Evolutionary conservation across 2,888 invertebrate species (phyloP).

Genomic region (Dorcus parallelipipedus): DNA sequence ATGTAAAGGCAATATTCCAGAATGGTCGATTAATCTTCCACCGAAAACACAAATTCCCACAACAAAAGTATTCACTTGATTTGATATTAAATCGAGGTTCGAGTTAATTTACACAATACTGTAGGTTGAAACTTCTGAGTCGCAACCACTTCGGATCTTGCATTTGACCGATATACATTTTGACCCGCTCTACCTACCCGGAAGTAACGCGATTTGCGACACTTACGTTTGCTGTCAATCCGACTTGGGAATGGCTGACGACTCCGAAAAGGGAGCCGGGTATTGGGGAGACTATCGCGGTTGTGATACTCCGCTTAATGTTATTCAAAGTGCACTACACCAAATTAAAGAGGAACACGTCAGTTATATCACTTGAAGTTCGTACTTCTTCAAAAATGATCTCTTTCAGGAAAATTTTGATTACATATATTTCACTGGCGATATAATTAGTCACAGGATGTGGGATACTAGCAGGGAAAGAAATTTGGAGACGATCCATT

Average conservation of each 20-base stretch:
- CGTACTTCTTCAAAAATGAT: not conserved
- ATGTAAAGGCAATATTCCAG: constrained; percentile 25
- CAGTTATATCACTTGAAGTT: not conserved
- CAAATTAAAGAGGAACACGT: constrained; percentile 25
- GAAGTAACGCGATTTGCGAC: constrained; percentile 66
- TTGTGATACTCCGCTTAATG: constrained; percentile 72
- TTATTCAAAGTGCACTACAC: constrained; percentile 57
- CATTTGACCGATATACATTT: constrained; percentile 78
- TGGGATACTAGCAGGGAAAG: constrained; percentile 74
- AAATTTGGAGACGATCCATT: constrained; percentile 58
- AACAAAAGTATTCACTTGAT: not conserved
- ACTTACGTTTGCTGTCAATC: constrained; percentile 77
- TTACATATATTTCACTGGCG: constrained; percentile 79
- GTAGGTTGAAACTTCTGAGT: constrained; percentile 9
- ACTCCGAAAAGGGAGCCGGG: constrained; percentile 56
- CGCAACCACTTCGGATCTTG: constrained; percentile 48
- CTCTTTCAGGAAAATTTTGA: constrained; percentile 39
- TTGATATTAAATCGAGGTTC: not conserved
- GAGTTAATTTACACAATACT: not conserved
- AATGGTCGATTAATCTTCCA: constrained; percentile 35
- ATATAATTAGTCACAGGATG: constrained; percentile 78
- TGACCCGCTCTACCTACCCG: constrained; percentile 69
- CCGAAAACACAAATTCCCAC: not conserved
- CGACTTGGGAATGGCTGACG: constrained; percentile 52
- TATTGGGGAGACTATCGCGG: constrained; percentile 77